Evolutionary conservation across 2,797 vertebrate species (phyloP), one percentile per base, ranked within the genome.

Genomic region (Novumbra hubbsi): DNA sequence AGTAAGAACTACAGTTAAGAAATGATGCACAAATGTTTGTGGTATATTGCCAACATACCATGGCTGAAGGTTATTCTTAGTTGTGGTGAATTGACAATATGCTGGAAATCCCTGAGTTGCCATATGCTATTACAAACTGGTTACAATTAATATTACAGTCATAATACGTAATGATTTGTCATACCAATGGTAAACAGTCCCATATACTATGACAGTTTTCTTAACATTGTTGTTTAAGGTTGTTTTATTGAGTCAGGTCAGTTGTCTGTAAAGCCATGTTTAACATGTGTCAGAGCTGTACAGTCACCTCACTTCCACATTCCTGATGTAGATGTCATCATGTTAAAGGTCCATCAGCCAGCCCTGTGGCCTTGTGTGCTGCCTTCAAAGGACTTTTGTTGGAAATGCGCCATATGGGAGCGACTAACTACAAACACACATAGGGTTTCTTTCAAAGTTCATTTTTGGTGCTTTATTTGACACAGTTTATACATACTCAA

Each of bases 281-380:
- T 75, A 85, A 87, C 90, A 88, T 77, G 78, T 80, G 72, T 81
- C 83, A 84, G 76, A 69, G 81, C 81, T 88, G 78, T 45, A 76
- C 88, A 91, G 90, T 90, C 88, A 85, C 80, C 72, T 74, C 72
- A 81, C 81, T 86, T 76, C 80, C 52, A 84, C 88, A 92, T 92
- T 93, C 90, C 88, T 90, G 82, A 78, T 48, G 78, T 65, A 74
- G 71, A 86, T 85, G 84, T 88, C 87, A 90, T 74, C 82, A 84
- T 81, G 88, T 86, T 86, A 81, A 83, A 76, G 85, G 73, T 83
- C 87, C 88, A 82, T 73, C 77, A 73, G 84, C 86, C 77, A 78
- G 88, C 89, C 81, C 81, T 78, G 79, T 82, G 80, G 78, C 82
- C 83, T 85, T 73, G 70, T 84, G 16, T 73, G 73, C 50, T 57